These are phyloP conservation scores for Synanthedon formicaeformis DNA, from an alignment of 2,888 invertebrate species.

Conservation along the genomic window DNA sequence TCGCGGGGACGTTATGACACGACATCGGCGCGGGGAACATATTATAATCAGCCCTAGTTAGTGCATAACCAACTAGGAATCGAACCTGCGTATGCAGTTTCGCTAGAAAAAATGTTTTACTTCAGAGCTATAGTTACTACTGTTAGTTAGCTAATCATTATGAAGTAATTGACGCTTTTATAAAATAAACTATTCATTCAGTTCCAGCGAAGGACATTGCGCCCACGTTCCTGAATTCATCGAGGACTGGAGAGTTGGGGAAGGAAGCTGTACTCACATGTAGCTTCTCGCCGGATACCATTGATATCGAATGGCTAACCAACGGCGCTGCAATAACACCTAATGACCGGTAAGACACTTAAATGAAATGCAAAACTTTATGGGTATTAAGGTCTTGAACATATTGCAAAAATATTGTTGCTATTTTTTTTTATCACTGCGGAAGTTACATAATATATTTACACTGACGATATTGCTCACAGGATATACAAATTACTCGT, in stretches of 20 bases:
- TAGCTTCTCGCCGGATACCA: constrained; percentile 27
- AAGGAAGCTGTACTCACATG: constrained; percentile 34
- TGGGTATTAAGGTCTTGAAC: neutral
- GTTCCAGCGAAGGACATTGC: constrained; percentile 18
- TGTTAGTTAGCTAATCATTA: no score
- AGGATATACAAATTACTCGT: neutral
- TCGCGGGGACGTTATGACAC: no score
- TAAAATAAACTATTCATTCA: neutral
- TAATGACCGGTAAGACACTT: constrained; percentile 16
- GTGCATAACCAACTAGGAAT: no score
- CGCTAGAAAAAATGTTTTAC: no score
- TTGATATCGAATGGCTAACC: constrained; percentile 36
- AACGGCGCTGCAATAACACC: constrained; percentile 21
- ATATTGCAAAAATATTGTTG: neutral
- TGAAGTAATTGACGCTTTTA: no score
- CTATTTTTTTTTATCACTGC: no score
- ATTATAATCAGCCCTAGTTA: no score
- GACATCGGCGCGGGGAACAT: no score
- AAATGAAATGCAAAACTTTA: neutral
- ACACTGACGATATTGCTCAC: no score
- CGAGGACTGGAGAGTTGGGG: constrained; percentile 26
- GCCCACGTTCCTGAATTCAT: neutral
- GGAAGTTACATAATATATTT: no score
- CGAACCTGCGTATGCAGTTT: no score
- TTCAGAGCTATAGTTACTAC: no score